Conservation (phyloP, 2,113 vertebrate genomes). For the Gila orcuttii region DNA sequence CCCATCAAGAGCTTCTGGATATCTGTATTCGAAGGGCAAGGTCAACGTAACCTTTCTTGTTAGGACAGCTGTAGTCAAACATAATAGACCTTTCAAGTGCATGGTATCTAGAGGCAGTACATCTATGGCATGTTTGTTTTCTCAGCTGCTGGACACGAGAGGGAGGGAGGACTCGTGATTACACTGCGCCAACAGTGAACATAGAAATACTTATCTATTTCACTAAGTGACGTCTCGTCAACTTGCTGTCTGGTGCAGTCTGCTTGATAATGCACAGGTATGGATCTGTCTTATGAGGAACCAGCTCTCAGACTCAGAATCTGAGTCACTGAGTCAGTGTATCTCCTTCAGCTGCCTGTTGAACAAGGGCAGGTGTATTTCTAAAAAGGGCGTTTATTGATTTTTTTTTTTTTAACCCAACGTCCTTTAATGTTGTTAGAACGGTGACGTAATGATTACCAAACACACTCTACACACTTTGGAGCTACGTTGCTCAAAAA, state of each 20-base stretch:
- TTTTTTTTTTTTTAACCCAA: background rate
- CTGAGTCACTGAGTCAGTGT: background rate
- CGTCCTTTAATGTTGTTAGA: background rate
- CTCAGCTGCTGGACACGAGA: constrained; percentile 60
- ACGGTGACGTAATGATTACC: background rate
- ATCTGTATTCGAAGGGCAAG: constrained; percentile 29
- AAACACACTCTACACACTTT: background rate
- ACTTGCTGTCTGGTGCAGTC: constrained; percentile 53
- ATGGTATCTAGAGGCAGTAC: constrained; percentile 44
- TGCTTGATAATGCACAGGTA: constrained; percentile 57
- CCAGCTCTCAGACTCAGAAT: constrained; percentile 32
- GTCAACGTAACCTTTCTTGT: constrained; percentile 36
- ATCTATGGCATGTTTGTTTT: constrained; percentile 63
- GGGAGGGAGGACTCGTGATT: constrained; percentile 37
- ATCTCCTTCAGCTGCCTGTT: background rate
- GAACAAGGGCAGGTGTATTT: constrained; percentile 23
- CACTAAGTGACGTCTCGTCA: constrained; percentile 59
- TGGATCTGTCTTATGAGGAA: constrained; percentile 50
- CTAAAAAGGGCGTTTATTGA: background rate
- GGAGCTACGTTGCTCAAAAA: too few relatives aligned
- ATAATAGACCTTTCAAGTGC: constrained; percentile 47
- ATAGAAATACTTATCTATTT: too few relatives aligned
- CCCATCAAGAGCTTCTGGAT: background rate
- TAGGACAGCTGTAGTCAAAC: constrained; percentile 41
- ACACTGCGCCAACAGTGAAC: background rate